These are phyloP conservation scores for Cacatua alba DNA, from an alignment of 2,113 vertebrate genomes.

Conservation along the genomic window DNA sequence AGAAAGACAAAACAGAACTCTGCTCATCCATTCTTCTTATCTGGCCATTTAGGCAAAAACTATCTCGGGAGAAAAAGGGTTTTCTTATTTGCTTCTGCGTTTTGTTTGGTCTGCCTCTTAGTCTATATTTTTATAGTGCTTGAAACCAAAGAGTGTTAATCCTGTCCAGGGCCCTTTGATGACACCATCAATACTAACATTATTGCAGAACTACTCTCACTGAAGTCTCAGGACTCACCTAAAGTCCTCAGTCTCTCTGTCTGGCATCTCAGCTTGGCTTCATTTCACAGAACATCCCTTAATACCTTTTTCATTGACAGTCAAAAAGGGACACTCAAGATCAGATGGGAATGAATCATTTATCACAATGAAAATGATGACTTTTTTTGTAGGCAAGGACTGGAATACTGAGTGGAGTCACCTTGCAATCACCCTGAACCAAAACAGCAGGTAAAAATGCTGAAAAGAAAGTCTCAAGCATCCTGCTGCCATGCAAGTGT, in stretches of 20 bases:
- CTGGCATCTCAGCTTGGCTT: neutral
- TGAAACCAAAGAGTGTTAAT: neutral
- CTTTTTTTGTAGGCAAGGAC: neutral
- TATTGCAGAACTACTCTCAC: neutral
- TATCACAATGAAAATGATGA: neutral
- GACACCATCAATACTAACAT: neutral
- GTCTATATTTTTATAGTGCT: neutral
- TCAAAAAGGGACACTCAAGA: neutral
- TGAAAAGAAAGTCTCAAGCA: neutral
- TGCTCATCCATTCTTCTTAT: neutral
- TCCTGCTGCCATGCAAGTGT: neutral
- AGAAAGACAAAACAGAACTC: neutral
- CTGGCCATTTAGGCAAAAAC: neutral
- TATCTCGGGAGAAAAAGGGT: neutral
- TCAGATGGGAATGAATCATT: neutral
- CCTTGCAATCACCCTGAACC: neutral
- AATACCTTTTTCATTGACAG: neutral
- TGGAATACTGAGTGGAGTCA: neutral
- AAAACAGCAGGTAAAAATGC: neutral
- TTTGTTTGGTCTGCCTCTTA: neutral
- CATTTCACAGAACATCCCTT: neutral
- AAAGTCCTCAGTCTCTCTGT: neutral
- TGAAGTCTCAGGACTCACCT: neutral
- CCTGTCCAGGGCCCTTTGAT: neutral
- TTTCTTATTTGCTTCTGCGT: neutral